phyloP scores from a whole-genome alignment of 2,888 invertebrate genomes.

The Strigamia maritima region DNA sequence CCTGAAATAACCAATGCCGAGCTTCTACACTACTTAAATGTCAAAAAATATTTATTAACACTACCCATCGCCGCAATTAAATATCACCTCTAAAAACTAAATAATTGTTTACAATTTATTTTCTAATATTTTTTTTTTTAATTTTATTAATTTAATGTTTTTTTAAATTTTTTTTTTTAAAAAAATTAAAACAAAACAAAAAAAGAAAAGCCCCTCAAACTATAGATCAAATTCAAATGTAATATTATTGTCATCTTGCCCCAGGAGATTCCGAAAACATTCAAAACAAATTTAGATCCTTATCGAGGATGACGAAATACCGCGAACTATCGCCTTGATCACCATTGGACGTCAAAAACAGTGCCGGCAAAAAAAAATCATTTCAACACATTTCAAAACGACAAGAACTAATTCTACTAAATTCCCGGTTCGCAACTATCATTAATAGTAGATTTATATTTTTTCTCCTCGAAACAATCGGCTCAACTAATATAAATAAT shows the following conservation, averaged over 20 bases:
- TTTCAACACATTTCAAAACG: background rate
- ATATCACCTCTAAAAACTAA: background rate
- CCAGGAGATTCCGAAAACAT: background rate
- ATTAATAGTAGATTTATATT: background rate
- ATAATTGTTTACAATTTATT: background rate
- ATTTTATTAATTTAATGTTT: too few relatives aligned
- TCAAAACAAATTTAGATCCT: background rate
- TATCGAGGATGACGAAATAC: background rate
- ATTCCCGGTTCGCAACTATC: background rate
- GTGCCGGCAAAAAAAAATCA: background rate
- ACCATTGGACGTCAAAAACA: background rate
- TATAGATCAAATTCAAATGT: background rate
- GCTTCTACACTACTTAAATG: background rate
- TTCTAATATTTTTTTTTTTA: background rate
- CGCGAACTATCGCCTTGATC: background rate
- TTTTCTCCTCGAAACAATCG: background rate
- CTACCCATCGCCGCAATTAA: background rate
- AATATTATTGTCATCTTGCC: background rate
- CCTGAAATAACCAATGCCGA: conserved; percentile 32
- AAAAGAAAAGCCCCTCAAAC: background rate
- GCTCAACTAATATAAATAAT: too few relatives aligned
- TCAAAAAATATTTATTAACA: background rate
- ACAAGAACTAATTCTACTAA: background rate
- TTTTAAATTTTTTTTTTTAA: conserved; percentile 9
- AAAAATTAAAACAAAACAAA: background rate